Evolutionary conservation across 2,888 invertebrate species (phyloP).

Genomic region (Rapana venosa): DNA sequence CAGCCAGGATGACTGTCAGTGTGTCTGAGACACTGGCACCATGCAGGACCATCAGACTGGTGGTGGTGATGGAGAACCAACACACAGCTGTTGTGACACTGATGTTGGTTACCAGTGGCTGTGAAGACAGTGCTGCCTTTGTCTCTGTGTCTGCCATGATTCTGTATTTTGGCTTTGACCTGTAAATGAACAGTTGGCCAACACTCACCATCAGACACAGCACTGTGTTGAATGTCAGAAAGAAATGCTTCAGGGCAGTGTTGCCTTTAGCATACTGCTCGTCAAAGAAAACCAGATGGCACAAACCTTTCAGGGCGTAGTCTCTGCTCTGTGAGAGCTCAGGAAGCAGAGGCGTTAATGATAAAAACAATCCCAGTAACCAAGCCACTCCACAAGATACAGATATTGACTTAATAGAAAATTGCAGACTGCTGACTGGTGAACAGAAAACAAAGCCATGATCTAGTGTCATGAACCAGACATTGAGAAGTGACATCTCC

Average conservation of each 20-base stretch:
- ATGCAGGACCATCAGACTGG: neutral
- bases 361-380: neutral
- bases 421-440: neutral
- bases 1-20: neutral
- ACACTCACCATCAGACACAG: neutral
- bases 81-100: neutral
- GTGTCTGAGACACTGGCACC: neutral
- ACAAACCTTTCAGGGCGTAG: neutral
- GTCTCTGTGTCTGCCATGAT: neutral
- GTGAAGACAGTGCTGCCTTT: neutral
- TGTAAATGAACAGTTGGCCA: neutral
- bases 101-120: neutral
- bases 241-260: neutral
- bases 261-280: neutral
- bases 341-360: neutral
- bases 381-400: neutral
- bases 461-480: slow-evolving; percentile 6
- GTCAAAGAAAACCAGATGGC: neutral
- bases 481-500: neutral
- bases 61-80: neutral
- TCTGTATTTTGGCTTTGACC: neutral
- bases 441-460: neutral
- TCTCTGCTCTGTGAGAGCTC: neutral
- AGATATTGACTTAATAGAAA: neutral
- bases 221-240: neutral